Base-by-base conservation (phyloP, 2,888 invertebrate species). In the Polydrusus pterygomalis region DNA sequence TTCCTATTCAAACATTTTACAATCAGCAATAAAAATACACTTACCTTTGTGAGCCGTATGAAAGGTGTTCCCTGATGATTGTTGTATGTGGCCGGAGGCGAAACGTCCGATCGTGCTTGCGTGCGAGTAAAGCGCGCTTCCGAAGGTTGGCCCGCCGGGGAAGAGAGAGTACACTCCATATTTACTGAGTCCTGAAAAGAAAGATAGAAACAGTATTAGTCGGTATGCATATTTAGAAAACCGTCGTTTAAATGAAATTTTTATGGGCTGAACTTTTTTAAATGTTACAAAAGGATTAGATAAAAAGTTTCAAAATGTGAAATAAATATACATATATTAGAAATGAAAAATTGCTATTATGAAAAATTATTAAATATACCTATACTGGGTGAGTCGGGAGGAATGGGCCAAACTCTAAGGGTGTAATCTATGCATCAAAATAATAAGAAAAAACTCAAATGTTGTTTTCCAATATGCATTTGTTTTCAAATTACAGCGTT, bases 101-200 rank as follows among this genome's bases (percentile, higher is more conserved):
- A 87, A 87, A 63, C 87, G 84, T 54, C 87, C 87, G 79, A 87
- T 86, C 38, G 87, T 84, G 77, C 86, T 86, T 63, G 83, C 85
- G 81, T 88, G 88, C 49, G 87, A 87, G 80, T 88, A 88, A 77
- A 88, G 82, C 74, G 88, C 86, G 77, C 87, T 87, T 62, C 87
- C 88, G 75, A 88, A 88, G 84, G 85, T 87, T 80, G 88, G 85
- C 17, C 85, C 85, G 10, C 87, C 87, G 75, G 91, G 92, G 87
- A 93, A 93, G 87, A 93, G 88, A 81, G 93, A 93, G 86, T 93
- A 93, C 79, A 93, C 90, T 80, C 93, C 93, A 87, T 92, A 93
- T 82, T 93, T 91, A 85, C 90, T 89, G 85, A 91, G 91, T 88
- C 92, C 93, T 93, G 89, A 18, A 80, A 81, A 71, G 11, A 60